These are phyloP conservation scores for Telenomus remus DNA, from an alignment of 1,140 invertebrate species.

Conservation along the genomic window DNA sequence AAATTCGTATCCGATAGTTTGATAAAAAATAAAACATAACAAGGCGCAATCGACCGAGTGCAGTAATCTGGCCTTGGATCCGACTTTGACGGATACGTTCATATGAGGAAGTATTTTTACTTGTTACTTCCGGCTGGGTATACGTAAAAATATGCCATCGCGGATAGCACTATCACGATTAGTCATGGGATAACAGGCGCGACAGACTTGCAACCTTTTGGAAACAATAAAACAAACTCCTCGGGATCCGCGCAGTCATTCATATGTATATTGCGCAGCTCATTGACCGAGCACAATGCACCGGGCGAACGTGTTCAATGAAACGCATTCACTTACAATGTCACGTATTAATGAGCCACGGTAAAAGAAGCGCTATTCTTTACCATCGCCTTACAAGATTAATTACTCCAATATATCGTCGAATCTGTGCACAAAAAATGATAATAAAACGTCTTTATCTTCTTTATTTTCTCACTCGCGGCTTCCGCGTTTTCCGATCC, in stretches of 20 bases:
- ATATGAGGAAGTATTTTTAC: slow-evolving; percentile 44
- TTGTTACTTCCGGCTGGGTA: slow-evolving; percentile 48
- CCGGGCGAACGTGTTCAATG: slow-evolving; percentile 53
- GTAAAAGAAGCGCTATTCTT: slow-evolving; percentile 55
- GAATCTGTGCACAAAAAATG: slow-evolving; percentile 1
- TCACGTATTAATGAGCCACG: slow-evolving; percentile 55
- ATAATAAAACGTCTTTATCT: slow-evolving; percentile 51
- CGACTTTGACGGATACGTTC: slow-evolving; percentile 48
- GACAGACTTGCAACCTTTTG: slow-evolving; percentile 62
- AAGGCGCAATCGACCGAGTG: slow-evolving; percentile 23
- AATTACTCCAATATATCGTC: slow-evolving; percentile 66
- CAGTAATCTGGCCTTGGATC: slow-evolving; percentile 30
- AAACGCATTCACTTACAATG: slow-evolving; percentile 53
- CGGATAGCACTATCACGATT: slow-evolving; percentile 68
- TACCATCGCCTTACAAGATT: slow-evolving; percentile 55
- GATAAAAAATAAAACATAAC: not conserved
- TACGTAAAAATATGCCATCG: slow-evolving; percentile 47
- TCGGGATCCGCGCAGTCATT: slow-evolving; percentile 64
- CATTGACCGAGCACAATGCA: slow-evolving; percentile 50
- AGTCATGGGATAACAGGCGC: slow-evolving; percentile 66
- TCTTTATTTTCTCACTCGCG: slow-evolving; percentile 22
- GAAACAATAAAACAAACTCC: slow-evolving; percentile 70
- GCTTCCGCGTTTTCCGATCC: slow-evolving; percentile 37
- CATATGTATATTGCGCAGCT: slow-evolving; percentile 62
- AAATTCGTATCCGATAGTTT: not conserved